Evolutionary conservation across 2,797 vertebrate genomes (phyloP), one percentile per base, ranked within the genome.

Genomic region (Calcarius lapponicus): DNA sequence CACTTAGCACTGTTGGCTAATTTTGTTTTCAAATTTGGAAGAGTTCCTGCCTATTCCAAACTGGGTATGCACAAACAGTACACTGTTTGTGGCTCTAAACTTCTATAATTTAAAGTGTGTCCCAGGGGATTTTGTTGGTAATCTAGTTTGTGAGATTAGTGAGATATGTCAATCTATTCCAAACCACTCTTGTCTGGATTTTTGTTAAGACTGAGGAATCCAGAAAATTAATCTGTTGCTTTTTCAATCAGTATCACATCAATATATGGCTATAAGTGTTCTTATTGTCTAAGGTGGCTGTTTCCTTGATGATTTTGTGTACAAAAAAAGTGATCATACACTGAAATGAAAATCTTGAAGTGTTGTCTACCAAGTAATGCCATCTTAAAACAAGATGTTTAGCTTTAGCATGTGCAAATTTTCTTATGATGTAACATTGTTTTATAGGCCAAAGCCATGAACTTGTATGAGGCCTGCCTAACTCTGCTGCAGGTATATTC

Each of bases 401-500:
- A 61, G 17, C 36, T 94, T 16, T 26, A 50, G 53, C 71, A 26
- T 18, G 26, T 79, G 29, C 31, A 80, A 69, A 10, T 54, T 78
- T 88, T 75, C 48, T 88, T 90, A 95, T 28, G 64, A 13, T 71
- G 47, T 94, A 50, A 91, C 53, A 11, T 86, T 92, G 24, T 96
- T 88, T 95, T 61, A 8, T 93, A 99, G 99, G 98, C 98, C 6
- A 99, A 99, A 98, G 99, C 99, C 87, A 99, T 99, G 99, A 99
- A 99, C 94, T 98, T 99, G 95, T 99, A 99, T 80, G 99, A 99
- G 97, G 99, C 99, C 53, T 99, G 99, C 97, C 98, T 99, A 92
- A 99, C 99, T 53, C 97, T 99, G 97, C 98, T 99, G 78, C 99
- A 99, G 97, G 99, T 99, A 16, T 99, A 99, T 98, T 99, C 99